Evolutionary conservation across 2,888 invertebrate species (phyloP).

Genomic region (Carterocephalus palaemon): DNA sequence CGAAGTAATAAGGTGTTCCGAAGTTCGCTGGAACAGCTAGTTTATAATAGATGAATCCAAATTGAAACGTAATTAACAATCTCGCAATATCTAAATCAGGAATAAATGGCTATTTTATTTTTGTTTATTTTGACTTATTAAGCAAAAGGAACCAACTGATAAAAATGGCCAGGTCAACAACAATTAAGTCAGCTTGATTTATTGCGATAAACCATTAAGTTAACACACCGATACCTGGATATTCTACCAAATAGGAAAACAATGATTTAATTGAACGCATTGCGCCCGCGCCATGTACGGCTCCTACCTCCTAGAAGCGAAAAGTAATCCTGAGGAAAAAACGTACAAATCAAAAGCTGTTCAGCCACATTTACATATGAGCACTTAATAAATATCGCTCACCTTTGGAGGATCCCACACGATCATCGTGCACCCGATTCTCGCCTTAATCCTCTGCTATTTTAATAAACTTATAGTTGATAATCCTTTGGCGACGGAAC

Average conservation of each 20-base stretch:
- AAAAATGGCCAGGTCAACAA: too few relatives aligned
- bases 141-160: too few relatives aligned
- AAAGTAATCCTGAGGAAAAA: slow-evolving; percentile 20
- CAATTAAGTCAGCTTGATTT: too few relatives aligned
- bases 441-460: slow-evolving; percentile 43
- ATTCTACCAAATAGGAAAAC: slow-evolving; percentile 7
- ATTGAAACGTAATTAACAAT: too few relatives aligned
- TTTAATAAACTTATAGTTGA: slow-evolving; percentile 48
- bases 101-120: too few relatives aligned
- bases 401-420: slow-evolving; percentile 49
- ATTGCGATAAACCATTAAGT: too few relatives aligned
- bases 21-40: too few relatives aligned
- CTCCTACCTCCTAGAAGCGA: slow-evolving; percentile 20
- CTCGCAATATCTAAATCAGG: too few relatives aligned
- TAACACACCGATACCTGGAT: slow-evolving; percentile 2
- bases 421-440: slow-evolving; percentile 30
- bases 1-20: too few relatives aligned
- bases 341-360: slow-evolving; percentile 19
- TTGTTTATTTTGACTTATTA: too few relatives aligned
- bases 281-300: slow-evolving; percentile 4
- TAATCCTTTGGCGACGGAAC: slow-evolving; percentile 51
- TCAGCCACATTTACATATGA: slow-evolving; percentile 51
- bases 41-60: too few relatives aligned
- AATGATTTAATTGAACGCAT: slow-evolving; percentile 2
- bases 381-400: slow-evolving; percentile 57